Base-by-base conservation (phyloP, 2,113 vertebrate species). In the Gymnocephalus cernua region DNA sequence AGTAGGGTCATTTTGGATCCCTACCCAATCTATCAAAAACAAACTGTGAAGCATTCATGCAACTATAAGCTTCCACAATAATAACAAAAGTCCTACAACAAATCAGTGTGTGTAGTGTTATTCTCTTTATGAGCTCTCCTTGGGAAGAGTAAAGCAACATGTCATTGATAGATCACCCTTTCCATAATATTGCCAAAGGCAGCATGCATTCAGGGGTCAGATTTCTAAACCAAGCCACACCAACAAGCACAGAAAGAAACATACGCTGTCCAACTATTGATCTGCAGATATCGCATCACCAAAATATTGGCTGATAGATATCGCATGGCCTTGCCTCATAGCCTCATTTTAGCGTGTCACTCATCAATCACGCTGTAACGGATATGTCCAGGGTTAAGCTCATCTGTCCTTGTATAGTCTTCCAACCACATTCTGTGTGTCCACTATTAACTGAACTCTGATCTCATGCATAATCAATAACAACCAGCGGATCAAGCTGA, bases 221-320 rank as follows among this genome's bases (percentile, higher is more conserved):
- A 41, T 91, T 90, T 81, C 77, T 68, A 82, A 83, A 61, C 38
- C 41, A 45, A 75, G 61, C 77, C 80, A 77, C 54, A 83, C 81
- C 80, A 75, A 16, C 35, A 35, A 64, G 38, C 45, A 78, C 63
- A 79, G 45, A 79, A 51, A 85, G 71, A 77, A 75, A 86, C 70
- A 62, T 67, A 80, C 69, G 13, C 63, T 78, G 70, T 67, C 78
- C 74, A 80, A 65, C 80, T 58, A 93, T 94, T 61, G 87, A 93
- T 91, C 83, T 72, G 66, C 68, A 89, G 57, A 86, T 92, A 91
- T 91, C 78, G 27, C 69, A 86, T 88, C 54, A 80, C 87, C 66
- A 50, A 77, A 86, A 51, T 86, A 93, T 88, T 78, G 91, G 67
- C 82, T 64, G 54, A 66, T 54, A 77, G 74, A 82, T 90, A 93